Conservation (phyloP, 2,888 invertebrate species). For the Agrotis exclamationis region DNA sequence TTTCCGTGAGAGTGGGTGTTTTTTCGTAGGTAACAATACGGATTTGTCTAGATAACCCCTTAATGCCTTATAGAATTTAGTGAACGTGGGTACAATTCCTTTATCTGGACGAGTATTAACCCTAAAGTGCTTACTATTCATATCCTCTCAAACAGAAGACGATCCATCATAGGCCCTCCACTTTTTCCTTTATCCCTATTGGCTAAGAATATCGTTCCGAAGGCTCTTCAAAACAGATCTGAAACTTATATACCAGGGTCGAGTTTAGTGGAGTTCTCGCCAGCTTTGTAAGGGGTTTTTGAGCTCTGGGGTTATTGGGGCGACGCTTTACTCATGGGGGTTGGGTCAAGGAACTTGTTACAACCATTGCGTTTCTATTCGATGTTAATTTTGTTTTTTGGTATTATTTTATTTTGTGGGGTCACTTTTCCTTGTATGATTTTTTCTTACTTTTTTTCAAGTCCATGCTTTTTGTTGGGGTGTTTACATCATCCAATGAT, state of each 20-base stretch:
- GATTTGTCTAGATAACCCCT: too few species aligned
- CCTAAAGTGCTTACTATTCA: conserved; percentile 27
- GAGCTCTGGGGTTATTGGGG: conserved; percentile 39
- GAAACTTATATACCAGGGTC: conserved; percentile 47
- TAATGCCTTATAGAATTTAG: background rate
- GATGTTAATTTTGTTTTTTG: conserved; percentile 23
- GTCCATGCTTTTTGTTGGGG: too few species aligned
- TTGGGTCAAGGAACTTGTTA: conserved; percentile 44
- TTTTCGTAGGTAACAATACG: too few species aligned
- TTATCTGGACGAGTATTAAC: background rate
- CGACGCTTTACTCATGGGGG: conserved; percentile 39
- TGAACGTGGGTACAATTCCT: background rate
- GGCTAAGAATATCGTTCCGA: conserved; percentile 25
- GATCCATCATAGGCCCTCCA: conserved; percentile 39
- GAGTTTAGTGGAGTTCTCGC: too few species aligned
- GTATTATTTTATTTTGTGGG: conserved; percentile 3
- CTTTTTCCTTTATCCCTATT: conserved; percentile 1
- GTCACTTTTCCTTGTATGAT: background rate
- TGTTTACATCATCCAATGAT: too few species aligned
- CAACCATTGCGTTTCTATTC: conserved; percentile 25
- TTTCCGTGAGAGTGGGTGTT: background rate
- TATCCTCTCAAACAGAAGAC: conserved; percentile 19
- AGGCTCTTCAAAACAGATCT: conserved; percentile 33
- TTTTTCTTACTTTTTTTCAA: conserved; percentile 2
- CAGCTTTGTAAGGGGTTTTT: conserved; percentile 36